Conservation (phyloP, 2,797 vertebrate species). For the Parauchenoglanis punctatus region DNA sequence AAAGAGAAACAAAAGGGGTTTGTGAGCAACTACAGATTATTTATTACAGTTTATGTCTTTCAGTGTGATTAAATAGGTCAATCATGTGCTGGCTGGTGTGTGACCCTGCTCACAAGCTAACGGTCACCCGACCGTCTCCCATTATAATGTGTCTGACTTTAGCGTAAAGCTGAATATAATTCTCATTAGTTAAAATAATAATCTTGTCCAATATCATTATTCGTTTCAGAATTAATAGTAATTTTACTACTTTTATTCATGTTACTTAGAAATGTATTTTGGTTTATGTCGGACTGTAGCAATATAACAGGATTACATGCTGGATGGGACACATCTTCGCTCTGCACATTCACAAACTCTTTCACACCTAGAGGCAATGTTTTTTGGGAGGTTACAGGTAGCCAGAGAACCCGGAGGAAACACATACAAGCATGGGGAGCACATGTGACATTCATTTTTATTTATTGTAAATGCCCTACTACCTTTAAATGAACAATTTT, state of each 20-base stretch:
- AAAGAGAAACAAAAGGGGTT: constrained; percentile 39
- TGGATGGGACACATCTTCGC: background rate
- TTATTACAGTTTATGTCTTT: constrained; percentile 29
- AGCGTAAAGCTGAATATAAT: background rate
- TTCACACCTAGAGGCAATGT: background rate
- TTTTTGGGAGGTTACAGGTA: background rate
- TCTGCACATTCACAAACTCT: background rate
- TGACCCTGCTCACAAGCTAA: constrained; percentile 39
- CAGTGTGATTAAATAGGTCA: constrained; percentile 28
- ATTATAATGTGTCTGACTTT: background rate
- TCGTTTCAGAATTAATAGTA: background rate
- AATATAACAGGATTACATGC: background rate
- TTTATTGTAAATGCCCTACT: background rate
- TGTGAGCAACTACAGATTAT: constrained; percentile 29
- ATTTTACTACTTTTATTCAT: background rate
- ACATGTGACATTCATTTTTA: background rate
- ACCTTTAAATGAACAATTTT: background rate
- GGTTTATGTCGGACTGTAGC: background rate
- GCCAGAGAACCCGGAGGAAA: background rate
- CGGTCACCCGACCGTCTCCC: background rate
- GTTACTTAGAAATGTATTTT: background rate
- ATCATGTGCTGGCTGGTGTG: constrained; percentile 26
- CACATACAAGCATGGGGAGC: background rate
- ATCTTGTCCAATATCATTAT: background rate
- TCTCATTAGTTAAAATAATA: background rate